phyloP scores from a whole-genome alignment of 1,140 invertebrate species.

The Mylabris phalerata region DNA sequence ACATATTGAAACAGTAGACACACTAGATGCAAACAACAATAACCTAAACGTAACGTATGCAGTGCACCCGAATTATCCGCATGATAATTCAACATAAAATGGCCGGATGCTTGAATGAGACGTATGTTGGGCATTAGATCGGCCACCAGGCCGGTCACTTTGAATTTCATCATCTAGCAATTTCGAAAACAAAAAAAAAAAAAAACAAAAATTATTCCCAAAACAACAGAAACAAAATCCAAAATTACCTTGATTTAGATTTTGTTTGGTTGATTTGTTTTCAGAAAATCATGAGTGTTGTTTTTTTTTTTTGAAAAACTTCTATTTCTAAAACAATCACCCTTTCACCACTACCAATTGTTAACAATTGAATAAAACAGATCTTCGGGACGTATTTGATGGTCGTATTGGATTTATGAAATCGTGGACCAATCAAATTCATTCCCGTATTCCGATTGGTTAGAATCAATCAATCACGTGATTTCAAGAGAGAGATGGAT shows the following conservation, averaged over 20 bases:
- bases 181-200: background rate
- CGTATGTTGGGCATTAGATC: constrained; percentile 75
- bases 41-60: constrained; percentile 51
- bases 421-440: constrained; percentile 9
- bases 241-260: too few relatives aligned
- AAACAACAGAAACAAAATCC: too few relatives aligned
- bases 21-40: constrained; percentile 53
- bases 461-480: too few relatives aligned
- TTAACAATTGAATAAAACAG: background rate
- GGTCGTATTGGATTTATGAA: background rate
- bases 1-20: constrained; percentile 58
- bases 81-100: constrained; percentile 74
- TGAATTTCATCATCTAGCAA: constrained; percentile 51
- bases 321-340: too few relatives aligned
- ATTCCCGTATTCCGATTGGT: too few relatives aligned
- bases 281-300: too few relatives aligned
- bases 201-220: background rate
- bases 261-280: too few relatives aligned
- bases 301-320: too few relatives aligned
- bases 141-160: constrained; percentile 62
- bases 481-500: too few relatives aligned
- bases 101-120: constrained; percentile 66
- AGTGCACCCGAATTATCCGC: constrained; percentile 48
- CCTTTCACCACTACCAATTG: background rate
- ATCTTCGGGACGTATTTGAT: background rate